Base-by-base conservation (phyloP, 1,140 invertebrate species). In the Homalodisca vitripennis region DNA sequence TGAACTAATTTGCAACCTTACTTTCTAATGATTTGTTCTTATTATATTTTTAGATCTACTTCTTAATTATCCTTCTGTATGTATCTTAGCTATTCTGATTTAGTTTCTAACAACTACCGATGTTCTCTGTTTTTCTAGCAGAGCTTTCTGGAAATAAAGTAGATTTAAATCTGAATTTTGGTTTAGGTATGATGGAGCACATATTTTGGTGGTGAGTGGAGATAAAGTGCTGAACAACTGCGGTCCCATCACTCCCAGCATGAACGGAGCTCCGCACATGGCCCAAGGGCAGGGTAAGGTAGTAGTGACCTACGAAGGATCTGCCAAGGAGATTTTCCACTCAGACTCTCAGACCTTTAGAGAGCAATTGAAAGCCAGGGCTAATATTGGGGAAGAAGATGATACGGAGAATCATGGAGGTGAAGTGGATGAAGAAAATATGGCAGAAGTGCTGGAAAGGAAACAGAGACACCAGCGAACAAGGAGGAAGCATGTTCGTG, bases 121-220 rank as follows among this genome's bases (percentile, higher is more conserved):
- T n/a, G n/a, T n/a, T n/a, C n/a, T n/a, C n/a, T n/a, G n/a, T n/a
- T n/a, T n/a, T n/a, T n/a, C n/a, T n/a, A n/a, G n/a, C n/a, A n/a
- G n/a, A n/a, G n/a, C n/a, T n/a, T n/a, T n/a, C n/a, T n/a, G n/a
- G n/a, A n/a, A n/a, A n/a, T n/a, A n/a, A n/a, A n/a, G n/a, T n/a
- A n/a, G n/a, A n/a, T n/a, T n/a, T n/a, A n/a, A n/a, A n/a, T n/a
- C n/a, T n/a, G n/a, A n/a, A n/a, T 17, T 41, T 17, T 17, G 17
- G 6, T 41, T 6, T 60, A 86, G 84, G 72, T 85, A 81, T 79
- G 82, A 88, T 74, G 91, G 91, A 67, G 88, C 90, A 12, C 86
- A 89, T 66, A 87, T 93, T 74, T 80, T 93, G 69, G 88, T 93
- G 1, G 89, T 92, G 0, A 88, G 90, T 82, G 91, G 89, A 1